Evolutionary conservation across 64 coral and sea anemone genomes (phyloP).

Genomic region (Pocillopora verrucosa): DNA sequence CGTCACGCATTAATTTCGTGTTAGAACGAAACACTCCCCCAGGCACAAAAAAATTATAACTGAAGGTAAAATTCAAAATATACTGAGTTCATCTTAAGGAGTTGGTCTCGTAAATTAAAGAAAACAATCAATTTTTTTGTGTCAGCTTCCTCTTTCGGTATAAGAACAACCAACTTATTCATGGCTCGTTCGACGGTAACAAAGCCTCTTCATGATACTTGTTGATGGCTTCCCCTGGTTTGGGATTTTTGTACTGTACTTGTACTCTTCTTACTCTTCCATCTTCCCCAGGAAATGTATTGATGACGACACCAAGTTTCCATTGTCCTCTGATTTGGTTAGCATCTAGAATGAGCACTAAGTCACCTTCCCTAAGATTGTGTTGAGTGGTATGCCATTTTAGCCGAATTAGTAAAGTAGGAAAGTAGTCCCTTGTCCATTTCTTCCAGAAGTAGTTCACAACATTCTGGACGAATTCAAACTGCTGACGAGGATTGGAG

Average conservation of each 20-base stretch:
- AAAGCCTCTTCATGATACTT: constrained; percentile 32
- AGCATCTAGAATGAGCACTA: constrained; percentile 47
- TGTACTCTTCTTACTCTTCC: constrained; percentile 49
- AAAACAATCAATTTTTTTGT: neutral
- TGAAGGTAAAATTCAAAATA: constrained; percentile 12
- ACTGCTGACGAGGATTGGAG: constrained; percentile 10
- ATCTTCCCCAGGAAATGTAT: constrained; percentile 42
- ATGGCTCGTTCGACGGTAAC: constrained; percentile 40
- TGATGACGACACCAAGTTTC: constrained; percentile 43
- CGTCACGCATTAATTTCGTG: constrained; percentile 1
- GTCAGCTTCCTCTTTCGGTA: constrained; percentile 21
- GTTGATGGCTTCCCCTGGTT: constrained; percentile 17
- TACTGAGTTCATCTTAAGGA: constrained; percentile 10
- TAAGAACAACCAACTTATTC: constrained; percentile 29
- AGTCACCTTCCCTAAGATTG: constrained; percentile 48
- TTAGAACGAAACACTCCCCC: neutral
- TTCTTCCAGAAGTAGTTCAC: constrained; percentile 41
- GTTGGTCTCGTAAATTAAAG: neutral
- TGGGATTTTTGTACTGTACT: constrained; percentile 44
- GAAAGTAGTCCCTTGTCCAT: constrained; percentile 55
- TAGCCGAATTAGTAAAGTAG: constrained; percentile 28
- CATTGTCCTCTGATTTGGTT: constrained; percentile 42
- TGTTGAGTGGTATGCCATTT: constrained; percentile 42
- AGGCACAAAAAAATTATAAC: neutral
- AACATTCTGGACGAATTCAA: constrained; percentile 45